Evolutionary conservation across 2,888 invertebrate genomes (phyloP), one percentile per base, ranked within the genome.

Genomic region (Craniophora ligustri): DNA sequence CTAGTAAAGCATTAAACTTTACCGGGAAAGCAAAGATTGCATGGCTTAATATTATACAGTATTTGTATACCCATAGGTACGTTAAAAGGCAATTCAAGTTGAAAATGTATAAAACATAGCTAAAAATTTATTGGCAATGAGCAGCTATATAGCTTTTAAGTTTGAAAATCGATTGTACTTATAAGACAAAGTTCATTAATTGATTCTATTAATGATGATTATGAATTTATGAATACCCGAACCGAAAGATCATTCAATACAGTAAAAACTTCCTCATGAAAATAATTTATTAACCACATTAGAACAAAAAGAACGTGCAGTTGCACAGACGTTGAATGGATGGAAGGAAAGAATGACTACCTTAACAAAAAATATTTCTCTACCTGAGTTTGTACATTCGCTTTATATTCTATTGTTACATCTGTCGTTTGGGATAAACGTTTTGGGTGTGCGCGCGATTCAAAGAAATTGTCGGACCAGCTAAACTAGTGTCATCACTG

Each of bases 321-420:
- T 69, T 67, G 72, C 61, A 60, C 64, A 49, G 71, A 61, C 66
- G 47, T 74, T 86, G 84, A 87, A 87, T 86, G 83, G 79, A 76
- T 73, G 67, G 58, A 57, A 55, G 59, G 60, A 67, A 65, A 74
- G 76, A 79, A 80, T 75, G 67, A 71, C 67, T 74, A 67, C 68
- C 62, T 67, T 63, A 54, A 72, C 68, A 78, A 85, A 85, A 70
- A 73, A 66, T 45, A 55, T 72, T 61, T 65, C 64, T 84, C 83
- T 89, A 90, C 90, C 90, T 89, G 90, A 70, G 79, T 48, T 61
- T 72, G 76, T 78, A 82, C 80, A 82, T 82, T 81, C 74, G 77
- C 55, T 66, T 77, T 60, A 72, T 64, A 68, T 61, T 81, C 79
- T 79, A 82, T 86, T 86, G 86, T 86, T 77, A 70, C 66, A 66